These are phyloP conservation scores for Dinoponera quadriceps DNA, from an alignment of 1,140 invertebrate species.

Conservation along the genomic window DNA sequence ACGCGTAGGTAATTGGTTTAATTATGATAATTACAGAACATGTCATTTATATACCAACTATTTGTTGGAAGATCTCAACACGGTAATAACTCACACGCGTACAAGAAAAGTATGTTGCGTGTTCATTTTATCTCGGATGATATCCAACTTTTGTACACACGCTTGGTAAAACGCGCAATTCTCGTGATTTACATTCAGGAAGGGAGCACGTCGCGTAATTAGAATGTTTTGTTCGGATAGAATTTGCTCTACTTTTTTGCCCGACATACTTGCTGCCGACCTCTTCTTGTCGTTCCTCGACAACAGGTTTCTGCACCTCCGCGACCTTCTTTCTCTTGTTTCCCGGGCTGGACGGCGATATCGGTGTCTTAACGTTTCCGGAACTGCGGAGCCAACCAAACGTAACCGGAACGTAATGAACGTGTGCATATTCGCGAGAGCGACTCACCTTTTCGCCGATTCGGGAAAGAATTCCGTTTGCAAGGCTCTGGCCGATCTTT, in stretches of 20 bases:
- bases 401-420: constrained; percentile 6
- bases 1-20: constrained; percentile 4
- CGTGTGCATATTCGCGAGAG: neutral
- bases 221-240: constrained; percentile 54
- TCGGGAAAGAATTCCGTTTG: constrained; percentile 19
- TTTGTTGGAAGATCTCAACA: neutral
- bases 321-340: constrained; percentile 67
- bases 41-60: neutral
- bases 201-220: constrained; percentile 42
- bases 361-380: constrained; percentile 51
- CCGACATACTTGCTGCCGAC: constrained; percentile 56
- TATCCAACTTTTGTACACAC: neutral
- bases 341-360: constrained; percentile 26
- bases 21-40: neutral
- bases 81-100: neutral
- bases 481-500: constrained; percentile 2
- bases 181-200: constrained; percentile 15
- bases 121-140: neutral
- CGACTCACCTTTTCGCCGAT: neutral
- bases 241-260: constrained; percentile 68
- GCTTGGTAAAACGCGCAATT: neutral
- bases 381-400: constrained; percentile 50
- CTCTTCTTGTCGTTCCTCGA: constrained; percentile 45
- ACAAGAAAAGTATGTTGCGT: neutral
- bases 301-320: constrained; percentile 63